Conservation (phyloP, 1,140 invertebrate genomes). For the Euglossa dilemma region DNA sequence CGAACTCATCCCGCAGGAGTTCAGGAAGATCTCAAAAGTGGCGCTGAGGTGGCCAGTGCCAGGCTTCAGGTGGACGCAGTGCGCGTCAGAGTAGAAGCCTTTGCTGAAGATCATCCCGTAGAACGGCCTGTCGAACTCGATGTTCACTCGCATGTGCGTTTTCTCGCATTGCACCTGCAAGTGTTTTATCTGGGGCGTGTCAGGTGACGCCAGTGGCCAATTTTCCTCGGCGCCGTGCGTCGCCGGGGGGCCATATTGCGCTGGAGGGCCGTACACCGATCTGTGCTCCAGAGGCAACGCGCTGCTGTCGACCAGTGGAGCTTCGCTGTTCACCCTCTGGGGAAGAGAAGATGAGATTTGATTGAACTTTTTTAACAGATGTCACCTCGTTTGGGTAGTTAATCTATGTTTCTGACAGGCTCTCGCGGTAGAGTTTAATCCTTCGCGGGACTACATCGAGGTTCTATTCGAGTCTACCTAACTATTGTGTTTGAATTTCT, state of each 20-base stretch:
- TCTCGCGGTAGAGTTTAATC: no score
- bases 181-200: constrained; percentile 95
- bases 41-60: constrained; percentile 94
- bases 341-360: constrained; percentile 41
- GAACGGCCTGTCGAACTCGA: constrained; percentile 96
- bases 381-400: no score
- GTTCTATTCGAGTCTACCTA: no score
- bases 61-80: constrained; percentile 95
- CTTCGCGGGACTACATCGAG: no score
- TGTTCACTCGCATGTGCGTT: constrained; percentile 96
- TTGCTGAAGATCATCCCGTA: constrained; percentile 98
- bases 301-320: constrained; percentile 89
- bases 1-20: constrained; percentile 95
- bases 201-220: constrained; percentile 91
- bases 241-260: constrained; percentile 84
- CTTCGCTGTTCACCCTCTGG: constrained; percentile 88
- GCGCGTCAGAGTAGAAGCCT: constrained; percentile 94
- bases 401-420: no score
- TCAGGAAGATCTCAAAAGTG: constrained; percentile 95
- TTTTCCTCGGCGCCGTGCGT: constrained; percentile 86
- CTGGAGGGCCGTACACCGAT: constrained; percentile 88
- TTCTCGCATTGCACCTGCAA: constrained; percentile 97
- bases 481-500: no score
- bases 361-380: not conserved
- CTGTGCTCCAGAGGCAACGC: constrained; percentile 91